Percentiles rank a stretch among this genome's conserved stretches.
phyloP scores from a whole-genome alignment of 64 coral and sea anemone genomes.

The Montipora foliosa region DNA sequence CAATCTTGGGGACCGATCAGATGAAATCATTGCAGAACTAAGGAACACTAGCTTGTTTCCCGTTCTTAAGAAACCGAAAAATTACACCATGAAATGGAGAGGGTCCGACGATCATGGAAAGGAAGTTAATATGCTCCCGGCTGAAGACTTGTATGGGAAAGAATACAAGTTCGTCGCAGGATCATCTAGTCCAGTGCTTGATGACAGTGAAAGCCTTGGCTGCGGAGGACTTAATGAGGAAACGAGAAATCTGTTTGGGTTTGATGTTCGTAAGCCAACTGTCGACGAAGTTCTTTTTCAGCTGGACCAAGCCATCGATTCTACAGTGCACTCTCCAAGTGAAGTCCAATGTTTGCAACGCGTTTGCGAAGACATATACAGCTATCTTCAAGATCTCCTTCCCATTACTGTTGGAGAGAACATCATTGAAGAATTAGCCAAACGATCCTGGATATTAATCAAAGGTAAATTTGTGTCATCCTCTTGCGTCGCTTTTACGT shows the following conservation, averaged over 20 bases:
- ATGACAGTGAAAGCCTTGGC: constrained; percentile 64
- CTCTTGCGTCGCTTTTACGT: constrained; percentile 74
- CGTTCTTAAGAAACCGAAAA: constrained; percentile 51
- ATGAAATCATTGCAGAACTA: background rate
- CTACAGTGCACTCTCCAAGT: background rate
- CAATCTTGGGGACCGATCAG: background rate
- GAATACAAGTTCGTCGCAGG: constrained; percentile 52
- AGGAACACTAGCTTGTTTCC: constrained; percentile 67
- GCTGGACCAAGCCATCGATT: constrained; percentile 39
- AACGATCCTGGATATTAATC: constrained; percentile 71
- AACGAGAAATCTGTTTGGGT: constrained; percentile 66
- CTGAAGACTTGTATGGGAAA: constrained; percentile 62
- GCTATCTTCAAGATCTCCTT: constrained; percentile 48
- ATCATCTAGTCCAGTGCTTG: constrained; percentile 58
- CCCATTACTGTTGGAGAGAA: background rate
- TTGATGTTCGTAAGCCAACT: constrained; percentile 37
- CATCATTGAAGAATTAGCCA: constrained; percentile 27
- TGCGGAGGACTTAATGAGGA: constrained; percentile 61
- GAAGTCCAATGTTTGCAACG: background rate
- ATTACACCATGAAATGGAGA: constrained; percentile 71
- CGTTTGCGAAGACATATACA: constrained; percentile 38
- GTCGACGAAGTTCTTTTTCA: constrained; percentile 56
- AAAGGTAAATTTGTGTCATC: constrained; percentile 71
- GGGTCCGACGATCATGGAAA: background rate
- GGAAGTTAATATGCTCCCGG: constrained; percentile 30